phyloP scores from a whole-genome alignment of 2,113 vertebrate species.

The Heteronetta atricapilla region DNA sequence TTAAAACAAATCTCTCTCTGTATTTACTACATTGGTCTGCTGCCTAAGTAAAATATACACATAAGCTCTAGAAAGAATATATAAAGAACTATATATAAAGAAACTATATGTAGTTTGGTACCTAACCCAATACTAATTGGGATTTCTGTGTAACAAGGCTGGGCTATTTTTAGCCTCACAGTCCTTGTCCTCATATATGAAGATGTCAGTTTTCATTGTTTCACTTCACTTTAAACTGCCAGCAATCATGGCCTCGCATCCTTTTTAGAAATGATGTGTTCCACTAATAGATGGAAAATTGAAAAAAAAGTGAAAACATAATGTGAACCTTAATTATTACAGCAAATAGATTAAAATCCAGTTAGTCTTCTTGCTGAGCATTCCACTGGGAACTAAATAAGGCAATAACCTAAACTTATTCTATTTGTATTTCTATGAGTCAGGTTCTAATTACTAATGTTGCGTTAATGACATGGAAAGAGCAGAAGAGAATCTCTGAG shows the following conservation, averaged over 20 bases:
- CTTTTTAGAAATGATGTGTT: accelerated
- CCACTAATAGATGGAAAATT: not conserved
- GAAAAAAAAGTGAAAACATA: not conserved
- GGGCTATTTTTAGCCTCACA: not conserved
- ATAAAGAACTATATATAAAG: not conserved
- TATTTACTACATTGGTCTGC: not conserved
- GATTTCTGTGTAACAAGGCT: not conserved
- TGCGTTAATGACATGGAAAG: not conserved
- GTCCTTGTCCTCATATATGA: not conserved
- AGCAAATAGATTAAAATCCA: conserved; percentile 44
- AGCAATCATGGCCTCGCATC: not conserved
- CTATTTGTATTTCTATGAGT: conserved; percentile 16
- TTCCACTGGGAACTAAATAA: not conserved
- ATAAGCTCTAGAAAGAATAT: not conserved
- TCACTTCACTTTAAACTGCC: not conserved
- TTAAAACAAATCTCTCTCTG: not conserved
- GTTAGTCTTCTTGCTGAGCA: not conserved
- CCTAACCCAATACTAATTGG: not conserved
- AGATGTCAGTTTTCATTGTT: not conserved
- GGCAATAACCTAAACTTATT: not conserved
- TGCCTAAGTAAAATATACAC: not conserved
- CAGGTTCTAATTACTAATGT: conserved; percentile 23
- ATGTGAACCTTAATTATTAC: conserved; percentile 26
- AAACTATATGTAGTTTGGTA: not conserved
- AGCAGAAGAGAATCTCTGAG: conserved; percentile 13